These are phyloP conservation scores for Escarpia spicata DNA, from an alignment of 2,888 invertebrate genomes.

Conservation along the genomic window DNA sequence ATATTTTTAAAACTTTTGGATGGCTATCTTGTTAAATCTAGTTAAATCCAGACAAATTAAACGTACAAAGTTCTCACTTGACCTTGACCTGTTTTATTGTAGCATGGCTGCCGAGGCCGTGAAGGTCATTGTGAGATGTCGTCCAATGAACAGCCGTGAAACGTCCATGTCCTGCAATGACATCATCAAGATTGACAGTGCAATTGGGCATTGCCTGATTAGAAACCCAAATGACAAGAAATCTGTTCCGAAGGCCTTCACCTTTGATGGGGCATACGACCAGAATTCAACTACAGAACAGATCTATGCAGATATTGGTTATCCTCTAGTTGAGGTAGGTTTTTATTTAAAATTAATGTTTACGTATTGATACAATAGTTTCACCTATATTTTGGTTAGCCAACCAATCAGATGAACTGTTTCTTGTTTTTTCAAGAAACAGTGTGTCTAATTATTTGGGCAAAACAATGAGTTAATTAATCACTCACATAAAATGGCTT, in stretches of 20 bases:
- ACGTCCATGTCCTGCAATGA: slow-evolving; percentile 75
- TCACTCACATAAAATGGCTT: no score
- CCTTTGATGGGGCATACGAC: slow-evolving; percentile 86
- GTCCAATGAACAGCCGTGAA: slow-evolving; percentile 85
- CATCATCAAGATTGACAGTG: slow-evolving; percentile 67
- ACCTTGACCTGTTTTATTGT: not conserved
- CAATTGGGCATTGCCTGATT: slow-evolving; percentile 71
- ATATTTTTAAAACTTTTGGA: no score
- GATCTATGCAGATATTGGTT: slow-evolving; percentile 88
- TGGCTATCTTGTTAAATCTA: not conserved
- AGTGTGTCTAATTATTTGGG: not conserved
- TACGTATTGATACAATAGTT: no score
- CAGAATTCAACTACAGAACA: slow-evolving; percentile 82
- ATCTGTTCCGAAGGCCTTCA: slow-evolving; percentile 69
- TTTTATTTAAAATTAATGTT: not conserved
- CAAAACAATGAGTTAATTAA: no score
- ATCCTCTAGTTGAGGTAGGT: slow-evolving; percentile 80
- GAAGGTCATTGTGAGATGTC: slow-evolving; percentile 85
- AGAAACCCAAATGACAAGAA: slow-evolving; percentile 56
- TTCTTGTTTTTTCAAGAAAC: not conserved
- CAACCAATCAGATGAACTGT: no score
- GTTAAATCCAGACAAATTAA: not conserved
- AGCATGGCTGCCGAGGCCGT: slow-evolving; percentile 72
- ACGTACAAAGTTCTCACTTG: not conserved
- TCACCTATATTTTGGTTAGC: no score